phyloP scores from a whole-genome alignment of 1,140 invertebrate species.

The Euwallacea fornicatus region DNA sequence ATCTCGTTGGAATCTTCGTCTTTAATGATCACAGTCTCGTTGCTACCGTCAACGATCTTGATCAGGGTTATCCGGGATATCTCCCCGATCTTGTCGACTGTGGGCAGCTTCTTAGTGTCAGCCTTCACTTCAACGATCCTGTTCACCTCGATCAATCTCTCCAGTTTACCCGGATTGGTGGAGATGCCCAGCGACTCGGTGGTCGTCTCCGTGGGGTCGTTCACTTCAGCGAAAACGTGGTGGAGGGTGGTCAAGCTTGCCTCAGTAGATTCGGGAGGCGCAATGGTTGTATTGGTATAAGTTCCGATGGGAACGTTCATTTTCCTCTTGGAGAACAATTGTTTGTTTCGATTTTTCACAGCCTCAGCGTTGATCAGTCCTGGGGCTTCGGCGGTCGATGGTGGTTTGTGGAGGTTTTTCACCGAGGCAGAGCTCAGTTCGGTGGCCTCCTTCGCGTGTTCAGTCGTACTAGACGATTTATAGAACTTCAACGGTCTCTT shows the following conservation, averaged over 20 bases:
- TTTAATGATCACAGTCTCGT: constrained; percentile 37
- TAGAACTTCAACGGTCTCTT: neutral
- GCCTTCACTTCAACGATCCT: constrained; percentile 66
- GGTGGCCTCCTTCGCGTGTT: neutral
- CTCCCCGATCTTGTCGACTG: constrained; percentile 65
- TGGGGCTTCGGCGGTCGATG: constrained; percentile 17
- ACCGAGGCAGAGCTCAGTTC: neutral
- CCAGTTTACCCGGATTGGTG: constrained; percentile 44
- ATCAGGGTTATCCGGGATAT: constrained; percentile 66
- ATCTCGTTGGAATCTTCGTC: constrained; percentile 39
- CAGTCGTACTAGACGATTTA: neutral
- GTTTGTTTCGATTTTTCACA: constrained; percentile 54
- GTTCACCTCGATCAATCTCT: constrained; percentile 66
- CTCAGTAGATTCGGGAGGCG: constrained; percentile 47
- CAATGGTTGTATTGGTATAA: neutral
- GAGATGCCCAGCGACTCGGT: constrained; percentile 23
- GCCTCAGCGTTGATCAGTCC: constrained; percentile 42
- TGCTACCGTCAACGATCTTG: constrained; percentile 59
- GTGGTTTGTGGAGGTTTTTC: neutral
- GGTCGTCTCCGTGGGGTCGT: constrained; percentile 36
- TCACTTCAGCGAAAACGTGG: constrained; percentile 57
- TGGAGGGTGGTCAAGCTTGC: constrained; percentile 55
- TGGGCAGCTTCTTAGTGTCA: constrained; percentile 56
- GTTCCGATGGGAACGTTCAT: constrained; percentile 44
- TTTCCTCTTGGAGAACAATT: constrained; percentile 56